phyloP scores from a whole-genome alignment of 2,797 vertebrate species.

The Cryptoblepharus egeriae region DNA sequence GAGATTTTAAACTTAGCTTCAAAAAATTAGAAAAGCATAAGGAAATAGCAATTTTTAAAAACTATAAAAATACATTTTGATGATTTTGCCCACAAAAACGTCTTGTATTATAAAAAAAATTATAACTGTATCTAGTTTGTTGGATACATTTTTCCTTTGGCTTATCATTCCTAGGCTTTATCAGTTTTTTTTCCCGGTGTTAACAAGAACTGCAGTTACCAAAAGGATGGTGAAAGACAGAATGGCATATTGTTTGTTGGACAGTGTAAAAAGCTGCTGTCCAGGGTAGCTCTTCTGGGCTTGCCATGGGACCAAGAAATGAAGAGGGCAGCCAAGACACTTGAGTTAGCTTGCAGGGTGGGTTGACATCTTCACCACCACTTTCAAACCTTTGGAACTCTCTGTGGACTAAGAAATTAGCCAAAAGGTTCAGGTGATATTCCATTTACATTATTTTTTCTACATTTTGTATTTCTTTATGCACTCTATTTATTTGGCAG shows the following conservation, averaged over 20 bases:
- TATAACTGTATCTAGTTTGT: not conserved
- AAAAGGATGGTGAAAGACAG: not conserved
- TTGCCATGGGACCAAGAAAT: not conserved
- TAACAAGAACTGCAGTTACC: not conserved
- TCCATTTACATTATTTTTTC: no score
- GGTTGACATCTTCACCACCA: not conserved
- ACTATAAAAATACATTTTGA: conserved; percentile 10
- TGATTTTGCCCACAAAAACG: conserved; percentile 51
- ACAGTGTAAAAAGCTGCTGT: not conserved
- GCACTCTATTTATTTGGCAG: no score
- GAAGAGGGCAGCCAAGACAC: not conserved
- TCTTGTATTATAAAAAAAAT: conserved; percentile 25
- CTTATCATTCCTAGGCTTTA: not conserved
- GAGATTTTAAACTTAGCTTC: not conserved
- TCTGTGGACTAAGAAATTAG: not conserved
- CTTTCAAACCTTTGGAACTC: not conserved
- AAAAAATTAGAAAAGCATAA: not conserved
- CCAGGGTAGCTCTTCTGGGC: not conserved
- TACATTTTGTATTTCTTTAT: no score
- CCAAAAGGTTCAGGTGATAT: no score
- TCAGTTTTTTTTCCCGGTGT: conserved; percentile 4
- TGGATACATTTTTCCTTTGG: conserved; percentile 16
- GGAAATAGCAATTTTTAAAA: conserved; percentile 3
- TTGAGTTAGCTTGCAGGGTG: not conserved
- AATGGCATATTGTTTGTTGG: not conserved